Percentiles rank a stretch among this genome's conserved stretches.
Conservation (phyloP, 2,797 vertebrate genomes). For the Sus cebifrons region DNA sequence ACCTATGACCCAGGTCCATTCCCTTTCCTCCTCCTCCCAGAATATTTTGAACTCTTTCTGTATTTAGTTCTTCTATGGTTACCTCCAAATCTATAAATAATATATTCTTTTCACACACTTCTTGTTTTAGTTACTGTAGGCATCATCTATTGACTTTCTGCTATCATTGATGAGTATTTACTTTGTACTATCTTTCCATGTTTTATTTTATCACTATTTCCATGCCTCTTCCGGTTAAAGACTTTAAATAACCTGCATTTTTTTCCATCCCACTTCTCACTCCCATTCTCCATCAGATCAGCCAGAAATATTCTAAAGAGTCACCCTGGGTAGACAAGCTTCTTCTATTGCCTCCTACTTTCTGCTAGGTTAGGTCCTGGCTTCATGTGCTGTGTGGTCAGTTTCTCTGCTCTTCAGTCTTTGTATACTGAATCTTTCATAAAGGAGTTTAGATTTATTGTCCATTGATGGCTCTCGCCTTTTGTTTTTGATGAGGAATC, state of each 20-base stretch:
- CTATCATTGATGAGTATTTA: constrained; percentile 27
- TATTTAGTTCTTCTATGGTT: neutral
- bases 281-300: neutral
- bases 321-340: fast-evolving
- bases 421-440: neutral
- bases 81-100: constrained; percentile 48
- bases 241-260: neutral
- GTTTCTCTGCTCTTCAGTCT: neutral
- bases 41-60: neutral
- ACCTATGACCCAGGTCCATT: neutral
- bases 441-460: neutral
- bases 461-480: neutral
- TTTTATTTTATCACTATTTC: constrained; percentile 5
- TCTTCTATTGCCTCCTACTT: neutral
- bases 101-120: neutral
- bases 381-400: neutral
- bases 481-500: neutral
- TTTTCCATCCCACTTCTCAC: neutral
- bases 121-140: neutral
- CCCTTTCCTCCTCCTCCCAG: neutral
- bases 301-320: fast-evolving
- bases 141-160: neutral
- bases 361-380: neutral
- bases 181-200: neutral
- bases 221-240: neutral